Base-by-base conservation (phyloP, 64 coral and sea anemone species). In the Pocillopora damicornis region DNA sequence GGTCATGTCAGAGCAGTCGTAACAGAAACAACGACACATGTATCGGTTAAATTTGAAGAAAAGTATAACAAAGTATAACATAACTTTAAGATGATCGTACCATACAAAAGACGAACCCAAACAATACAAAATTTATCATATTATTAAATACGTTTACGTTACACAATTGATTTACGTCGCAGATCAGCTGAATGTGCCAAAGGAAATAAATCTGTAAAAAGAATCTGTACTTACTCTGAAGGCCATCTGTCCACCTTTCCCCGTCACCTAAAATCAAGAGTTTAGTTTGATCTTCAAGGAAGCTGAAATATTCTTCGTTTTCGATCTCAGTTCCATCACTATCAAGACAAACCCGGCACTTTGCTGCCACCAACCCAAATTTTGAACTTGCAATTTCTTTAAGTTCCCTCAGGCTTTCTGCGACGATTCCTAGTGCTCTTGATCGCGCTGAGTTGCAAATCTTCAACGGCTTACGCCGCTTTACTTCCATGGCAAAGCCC, bases 301-400 rank as follows among this genome's bases (percentile, higher is more conserved):
- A 91, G 62, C 64, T 66, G 83, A 98, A 98, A 91, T 98, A 98
- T 66, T 98, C 95, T 10, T 98, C 92, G 23, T 89, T 76, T 1
- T 94, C 95, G 13, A 98, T 89, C 56, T 98, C 92, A 6, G 95
- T 98, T 15, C 95, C 95, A 61, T 98, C 95, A 61, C 61, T 72
- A 5, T 98, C 92, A 5, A 91, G 67, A 74, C 78, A 98, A 6
- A 98, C 81, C 60, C 86, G 89, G 75, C 95, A 94, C 75, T 65
- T 79, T 12, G 51, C 63, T 20, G 22, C 11, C 37, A 6, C 22
- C 26, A 89, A 35, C 13, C 62, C 81, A 7, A 94, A 84, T 76
- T 94, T 94, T 20, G 79, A 77, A 58, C 80, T 51, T 15, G 86
- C 92, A 51, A 81, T 98, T 14, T 87, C 86, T 63, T 62, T 94